Percentiles rank a stretch among this genome's conserved stretches.
These are phyloP conservation scores for Spermophilus dauricus DNA, from an alignment of 2,113 vertebrate genomes.

Conservation along the genomic window DNA sequence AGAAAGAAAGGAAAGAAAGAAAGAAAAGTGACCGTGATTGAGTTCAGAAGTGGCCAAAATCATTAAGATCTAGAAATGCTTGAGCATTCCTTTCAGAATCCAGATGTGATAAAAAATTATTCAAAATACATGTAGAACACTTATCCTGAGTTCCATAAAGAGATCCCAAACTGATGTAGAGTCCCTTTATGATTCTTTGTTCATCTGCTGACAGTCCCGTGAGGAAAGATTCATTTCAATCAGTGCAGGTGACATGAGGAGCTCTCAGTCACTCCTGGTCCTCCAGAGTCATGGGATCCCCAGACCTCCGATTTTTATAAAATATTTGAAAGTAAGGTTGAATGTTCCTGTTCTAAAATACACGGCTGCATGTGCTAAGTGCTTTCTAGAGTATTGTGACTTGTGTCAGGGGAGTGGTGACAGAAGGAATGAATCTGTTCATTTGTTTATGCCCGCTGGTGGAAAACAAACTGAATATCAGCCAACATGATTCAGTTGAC, in stretches of 20 bases:
- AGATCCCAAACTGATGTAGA: background rate
- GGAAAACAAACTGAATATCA: conserved; percentile 72
- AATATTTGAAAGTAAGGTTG: conserved; percentile 14
- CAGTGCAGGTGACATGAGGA: background rate
- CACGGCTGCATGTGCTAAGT: background rate
- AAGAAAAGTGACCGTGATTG: background rate
- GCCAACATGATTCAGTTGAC: conserved; percentile 68
- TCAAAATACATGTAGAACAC: background rate
- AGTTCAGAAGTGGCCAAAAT: background rate
- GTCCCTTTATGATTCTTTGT: background rate
- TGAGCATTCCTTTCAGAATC: background rate
- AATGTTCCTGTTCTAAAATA: background rate
- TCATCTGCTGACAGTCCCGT: background rate
- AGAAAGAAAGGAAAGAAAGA: background rate
- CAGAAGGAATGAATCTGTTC: conserved; percentile 72
- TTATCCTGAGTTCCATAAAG: background rate
- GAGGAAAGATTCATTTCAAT: background rate
- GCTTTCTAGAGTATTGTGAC: conserved; percentile 60
- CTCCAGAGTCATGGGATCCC: background rate
- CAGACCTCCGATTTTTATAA: background rate
- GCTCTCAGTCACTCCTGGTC: background rate
- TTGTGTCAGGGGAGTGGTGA: conserved; percentile 53
- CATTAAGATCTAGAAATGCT: background rate
- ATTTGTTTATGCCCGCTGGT: conserved; percentile 62
- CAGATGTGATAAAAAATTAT: background rate